Evolutionary conservation across 2,888 invertebrate species (phyloP), one percentile per base, ranked within the genome.

Genomic region (Chloromyia formosa): DNA sequence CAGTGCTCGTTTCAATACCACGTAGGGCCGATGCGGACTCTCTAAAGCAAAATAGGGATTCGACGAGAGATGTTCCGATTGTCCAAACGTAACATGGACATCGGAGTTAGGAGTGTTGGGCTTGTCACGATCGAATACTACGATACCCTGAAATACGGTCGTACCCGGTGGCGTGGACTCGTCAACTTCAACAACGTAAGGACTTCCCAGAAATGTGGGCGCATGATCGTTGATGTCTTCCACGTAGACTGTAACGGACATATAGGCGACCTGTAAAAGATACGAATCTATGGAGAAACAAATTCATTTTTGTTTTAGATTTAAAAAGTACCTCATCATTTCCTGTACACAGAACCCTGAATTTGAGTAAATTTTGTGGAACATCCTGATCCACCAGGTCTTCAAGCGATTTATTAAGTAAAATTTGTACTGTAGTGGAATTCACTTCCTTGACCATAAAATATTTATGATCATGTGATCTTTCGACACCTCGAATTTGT

Each of bases 71-170:
- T 73, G 75, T 42, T 84, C 82, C 5, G 83, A 81, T 81, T 92
- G 92, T 1, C 92, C 92, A 81, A 95, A 92, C 80, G 91, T 90
- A 85, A 94, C 94, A 81, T 94, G 92, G 23, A 95, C 90, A 79
- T 94, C 94, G 0, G 94, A 94, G 85, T 95, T 95, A 0, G 93
- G 94, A 0, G 93, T 95, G 84, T 94, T 94, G 0, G 94, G 94
- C 83, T 94, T 94, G 83, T 95, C 95, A 4, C 92, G 89, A 85
- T 95, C 95, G 62, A 91, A 89, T 0, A 95, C 94, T 69, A 89
- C 89, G 78, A 95, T 93, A 14, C 92, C 92, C 78, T 92, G 90
- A 84, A 93, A 95, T 78, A 95, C 89, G 27, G 93, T 94, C 76
- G 94, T 87, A 75, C 94, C 95, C 0, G 82, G 78, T 53, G 94